phyloP scores from a whole-genome alignment of 2,113 vertebrate genomes.

The Oxyruncus cristatus region DNA sequence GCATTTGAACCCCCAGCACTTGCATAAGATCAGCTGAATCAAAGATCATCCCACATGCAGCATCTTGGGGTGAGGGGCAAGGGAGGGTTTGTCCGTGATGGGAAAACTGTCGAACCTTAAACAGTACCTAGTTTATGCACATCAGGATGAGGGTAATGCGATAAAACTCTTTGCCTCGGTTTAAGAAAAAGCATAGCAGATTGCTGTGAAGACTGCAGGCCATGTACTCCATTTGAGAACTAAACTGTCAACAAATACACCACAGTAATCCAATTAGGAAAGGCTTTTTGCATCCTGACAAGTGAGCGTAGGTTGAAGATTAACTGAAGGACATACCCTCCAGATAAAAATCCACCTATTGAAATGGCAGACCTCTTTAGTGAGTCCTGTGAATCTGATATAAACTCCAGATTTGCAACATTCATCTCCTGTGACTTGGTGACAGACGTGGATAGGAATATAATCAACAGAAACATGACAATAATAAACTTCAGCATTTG shows the following conservation, averaged over 20 bases:
- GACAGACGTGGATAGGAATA: not conserved
- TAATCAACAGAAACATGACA: not conserved
- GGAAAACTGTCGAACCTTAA: not conserved
- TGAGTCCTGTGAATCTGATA: not conserved
- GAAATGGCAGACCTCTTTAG: not conserved
- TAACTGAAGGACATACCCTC: not conserved
- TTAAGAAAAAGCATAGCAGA: not conserved
- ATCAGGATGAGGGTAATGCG: not conserved
- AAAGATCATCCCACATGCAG: not conserved
- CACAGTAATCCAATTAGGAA: not conserved
- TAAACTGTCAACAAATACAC: not conserved
- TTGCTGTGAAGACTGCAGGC: not conserved
- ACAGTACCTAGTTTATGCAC: not conserved
- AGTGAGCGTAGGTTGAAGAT: not conserved
- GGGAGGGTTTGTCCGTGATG: not conserved
- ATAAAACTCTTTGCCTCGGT: not conserved
- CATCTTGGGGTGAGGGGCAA: not conserved
- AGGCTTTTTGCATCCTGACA: not conserved
- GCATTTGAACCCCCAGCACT: not conserved
- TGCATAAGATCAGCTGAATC: not conserved
- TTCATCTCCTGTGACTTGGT: not conserved
- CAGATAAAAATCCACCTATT: not conserved
- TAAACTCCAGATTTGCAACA: not conserved
- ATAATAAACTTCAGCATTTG: not conserved
- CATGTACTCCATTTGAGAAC: not conserved